Evolutionary conservation across 1,140 invertebrate species (phyloP), one percentile per base, ranked within the genome.

Genomic region (Anagrus nilaparvatae): DNA sequence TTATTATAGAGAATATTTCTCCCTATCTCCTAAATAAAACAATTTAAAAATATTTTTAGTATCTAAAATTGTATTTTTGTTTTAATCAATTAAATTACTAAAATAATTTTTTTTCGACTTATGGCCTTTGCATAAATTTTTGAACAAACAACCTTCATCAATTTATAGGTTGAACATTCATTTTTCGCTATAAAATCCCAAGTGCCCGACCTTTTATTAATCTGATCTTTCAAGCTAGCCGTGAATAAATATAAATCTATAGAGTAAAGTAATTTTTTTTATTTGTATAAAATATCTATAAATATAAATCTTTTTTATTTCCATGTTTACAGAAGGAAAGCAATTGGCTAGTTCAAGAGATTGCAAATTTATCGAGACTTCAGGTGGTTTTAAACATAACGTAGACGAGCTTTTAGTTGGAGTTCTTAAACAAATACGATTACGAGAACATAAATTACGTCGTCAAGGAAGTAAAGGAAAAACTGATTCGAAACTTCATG

Each of bases 301-400:
- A 4, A 33, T 18, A 18, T 33, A 18, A 31, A 31, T 5, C 10
- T 33, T 20, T 21, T 9, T 12, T 18, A 23, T 36, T 36, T n/a
- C n/a, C 12, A 29, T 34, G 13, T 42, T 70, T 67, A n/a, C 70
- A 93, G 88, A 91, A 60, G 87, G 88, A 1, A 92, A 89, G 66
- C 73, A 79, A 17, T 60, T 92, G 50, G 88, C 88, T 0, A 81
- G 79, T 25, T 81, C 82, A n/a, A 76, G 81, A 55, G 86, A 90
- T 59, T 87, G 83, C 63, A 93, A 93, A 66, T 94, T 90, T 68
- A 91, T 92, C 47, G 89, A 94, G 61, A 90, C 87, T 1, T 92
- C 87, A 1, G 84, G 82, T 39, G 87, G 87, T 2, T 87, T 93
- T 52, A 85, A 91, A 60, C 87, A 93, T 66, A 90, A 91, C 53